Percentiles rank a stretch among this genome's conserved stretches.
phyloP scores from a whole-genome alignment of 2,888 invertebrate genomes.

The Griposia aprilina region DNA sequence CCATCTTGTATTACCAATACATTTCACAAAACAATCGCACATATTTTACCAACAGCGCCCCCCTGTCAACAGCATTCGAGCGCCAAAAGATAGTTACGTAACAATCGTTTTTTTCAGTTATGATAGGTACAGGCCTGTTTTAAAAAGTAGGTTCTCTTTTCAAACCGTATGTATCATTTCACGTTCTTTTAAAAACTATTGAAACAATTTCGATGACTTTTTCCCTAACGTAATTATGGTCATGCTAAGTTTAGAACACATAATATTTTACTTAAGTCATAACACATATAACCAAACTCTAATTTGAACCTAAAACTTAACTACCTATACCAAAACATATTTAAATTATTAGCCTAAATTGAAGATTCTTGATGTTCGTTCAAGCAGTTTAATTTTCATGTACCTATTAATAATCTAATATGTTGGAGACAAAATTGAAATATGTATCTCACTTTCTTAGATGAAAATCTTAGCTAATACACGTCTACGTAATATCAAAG shows the following conservation, averaged over 20 bases:
- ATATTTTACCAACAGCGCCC: neutral
- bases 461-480: constrained; percentile 17
- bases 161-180: neutral
- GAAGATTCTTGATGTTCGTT: neutral
- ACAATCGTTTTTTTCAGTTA: no score
- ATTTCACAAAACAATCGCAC: neutral
- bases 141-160: neutral
- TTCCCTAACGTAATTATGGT: neutral
- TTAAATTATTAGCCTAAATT: neutral
- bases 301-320: neutral
- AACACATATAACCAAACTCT: neutral
- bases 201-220: neutral
- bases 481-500: constrained; percentile 33
- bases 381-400: neutral
- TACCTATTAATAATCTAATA: neutral
- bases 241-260: neutral
- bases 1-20: neutral
- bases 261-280: neutral
- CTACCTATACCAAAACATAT: constrained; percentile 11
- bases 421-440: neutral
- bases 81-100: neutral
- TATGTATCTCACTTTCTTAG: constrained; percentile 15
- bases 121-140: neutral
- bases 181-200: neutral
- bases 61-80: neutral